Evolutionary conservation across 2,888 invertebrate genomes (phyloP), one percentile per base, ranked within the genome.

Genomic region (Plebejus anna): DNA sequence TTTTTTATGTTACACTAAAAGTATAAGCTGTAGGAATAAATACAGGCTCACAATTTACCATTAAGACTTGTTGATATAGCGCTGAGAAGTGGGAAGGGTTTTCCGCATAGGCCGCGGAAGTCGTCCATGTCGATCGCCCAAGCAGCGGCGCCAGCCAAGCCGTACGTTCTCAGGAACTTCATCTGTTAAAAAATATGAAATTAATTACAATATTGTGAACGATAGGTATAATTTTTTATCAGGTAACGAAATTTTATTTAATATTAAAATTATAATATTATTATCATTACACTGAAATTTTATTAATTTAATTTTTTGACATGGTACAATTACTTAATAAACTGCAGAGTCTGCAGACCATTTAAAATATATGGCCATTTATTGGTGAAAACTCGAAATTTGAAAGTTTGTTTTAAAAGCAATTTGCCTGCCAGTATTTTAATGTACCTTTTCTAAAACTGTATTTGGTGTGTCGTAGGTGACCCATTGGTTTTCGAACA

Each of bases 101-200:
- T 93, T 3, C 96, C 96, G 84, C 97, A 97, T n/a, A 97, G 92
- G 22, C 96, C 96, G 87, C 96, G 94, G 85, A 97, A 97, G 84
- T 97, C 97, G 79, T 97, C 97, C 87, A 97, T 92, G 84, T 97
- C 97, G 47, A 96, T 90, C 0, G 97, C 95, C 94, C 95, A 96
- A 0, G 96, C 94, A 59, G 96, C 96, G 2, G 96, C 95, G 51
- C 97, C 97, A 0, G 96, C 97, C 75, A 97, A 90, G 4, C 95
- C 94, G 66, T 94, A 89, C 55, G 95, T 94, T 80, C 94, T 95
- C 2, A 96, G 90, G 81, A 95, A 97, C 47, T 95, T 94, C 87
- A 96, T 94, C 95, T 96, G 87, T 47, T 78, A 72, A 42, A 3
- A 3, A 59, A 16, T 6, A 38, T 70, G 28, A 61, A 61, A 28